phyloP scores from a whole-genome alignment of 30 jellyfish, hydroid and myxozoan genomes.

The Turritopsis dohrnii region DNA sequence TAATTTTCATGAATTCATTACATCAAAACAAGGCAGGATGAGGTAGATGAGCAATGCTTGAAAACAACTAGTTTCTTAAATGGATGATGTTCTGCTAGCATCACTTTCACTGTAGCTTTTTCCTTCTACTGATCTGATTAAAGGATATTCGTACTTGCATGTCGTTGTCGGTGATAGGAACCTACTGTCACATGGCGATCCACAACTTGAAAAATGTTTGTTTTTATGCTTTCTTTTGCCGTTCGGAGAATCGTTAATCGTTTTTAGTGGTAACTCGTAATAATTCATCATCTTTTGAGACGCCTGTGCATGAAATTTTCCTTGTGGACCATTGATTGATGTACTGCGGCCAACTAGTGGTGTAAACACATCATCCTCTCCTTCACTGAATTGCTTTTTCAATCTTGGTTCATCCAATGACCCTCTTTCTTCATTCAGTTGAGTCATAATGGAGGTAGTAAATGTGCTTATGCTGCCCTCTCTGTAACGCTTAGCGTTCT shows the following conservation, averaged over 20 bases:
- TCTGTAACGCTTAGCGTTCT: neutral
- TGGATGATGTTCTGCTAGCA: neutral
- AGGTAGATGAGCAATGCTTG: too few relatives aligned
- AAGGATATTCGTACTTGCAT: neutral
- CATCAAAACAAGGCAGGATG: too few relatives aligned
- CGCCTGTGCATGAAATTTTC: neutral
- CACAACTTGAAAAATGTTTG: neutral
- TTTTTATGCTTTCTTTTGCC: neutral
- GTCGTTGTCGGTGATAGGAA: neutral
- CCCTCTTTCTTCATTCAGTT: neutral
- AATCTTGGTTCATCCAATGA: neutral
- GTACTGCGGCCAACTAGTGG: neutral
- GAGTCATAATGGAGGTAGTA: neutral
- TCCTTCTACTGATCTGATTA: neutral
- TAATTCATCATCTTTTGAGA: neutral
- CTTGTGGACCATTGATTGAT: neutral
- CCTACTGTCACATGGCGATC: neutral
- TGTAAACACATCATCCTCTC: constrained; percentile 1
- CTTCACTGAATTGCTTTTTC: neutral
- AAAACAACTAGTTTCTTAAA: too few relatives aligned
- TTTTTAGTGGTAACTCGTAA: neutral
- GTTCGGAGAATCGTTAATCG: neutral
- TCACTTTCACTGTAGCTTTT: neutral
- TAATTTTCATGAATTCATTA: too few relatives aligned
- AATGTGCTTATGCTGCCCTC: neutral